Percentiles rank a stretch among this genome's conserved stretches.
Conservation (phyloP, 2,797 vertebrate species). For the Thripadectes ignobilis region DNA sequence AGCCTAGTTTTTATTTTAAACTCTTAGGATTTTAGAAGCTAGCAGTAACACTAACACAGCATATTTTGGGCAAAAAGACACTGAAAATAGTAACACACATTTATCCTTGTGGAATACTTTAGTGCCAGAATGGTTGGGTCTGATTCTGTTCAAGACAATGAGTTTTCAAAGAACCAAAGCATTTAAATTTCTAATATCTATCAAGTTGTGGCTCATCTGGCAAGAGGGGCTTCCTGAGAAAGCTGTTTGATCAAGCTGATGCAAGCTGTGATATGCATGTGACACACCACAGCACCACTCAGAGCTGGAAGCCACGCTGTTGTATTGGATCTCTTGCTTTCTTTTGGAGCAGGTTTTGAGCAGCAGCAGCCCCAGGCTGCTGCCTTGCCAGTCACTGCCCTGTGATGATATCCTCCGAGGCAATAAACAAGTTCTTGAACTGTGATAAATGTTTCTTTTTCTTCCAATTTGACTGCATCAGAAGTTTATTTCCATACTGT, state of each 20-base stretch:
- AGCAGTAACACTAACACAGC: neutral
- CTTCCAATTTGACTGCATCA: neutral
- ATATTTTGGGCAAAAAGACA: neutral
- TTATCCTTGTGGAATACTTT: neutral
- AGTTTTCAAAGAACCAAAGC: conserved; percentile 1
- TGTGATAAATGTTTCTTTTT: conserved; percentile 2
- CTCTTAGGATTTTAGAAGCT: neutral
- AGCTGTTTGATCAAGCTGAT: neutral
- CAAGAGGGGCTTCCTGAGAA: conserved; percentile 10
- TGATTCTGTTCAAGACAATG: neutral
- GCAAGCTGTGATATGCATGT: neutral
- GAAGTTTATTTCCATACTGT: conserved; percentile 7
- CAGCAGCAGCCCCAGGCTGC: neutral
- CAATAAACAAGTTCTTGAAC: neutral
- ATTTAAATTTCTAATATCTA: neutral
- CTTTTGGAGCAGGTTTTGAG: neutral
- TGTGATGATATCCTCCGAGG: neutral
- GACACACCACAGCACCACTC: neutral
- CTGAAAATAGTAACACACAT: neutral
- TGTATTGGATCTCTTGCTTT: neutral
- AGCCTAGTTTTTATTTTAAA: neutral
- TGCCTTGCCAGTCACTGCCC: neutral
- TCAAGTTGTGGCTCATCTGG: conserved; percentile 8
- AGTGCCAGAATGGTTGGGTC: neutral
- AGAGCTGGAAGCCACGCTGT: neutral